A percentile compares a stretch with the other conserved stretches of the same genome.
Conservation (phyloP, 64 coral and sea anemone species). For the Montipora sp. region DNA sequence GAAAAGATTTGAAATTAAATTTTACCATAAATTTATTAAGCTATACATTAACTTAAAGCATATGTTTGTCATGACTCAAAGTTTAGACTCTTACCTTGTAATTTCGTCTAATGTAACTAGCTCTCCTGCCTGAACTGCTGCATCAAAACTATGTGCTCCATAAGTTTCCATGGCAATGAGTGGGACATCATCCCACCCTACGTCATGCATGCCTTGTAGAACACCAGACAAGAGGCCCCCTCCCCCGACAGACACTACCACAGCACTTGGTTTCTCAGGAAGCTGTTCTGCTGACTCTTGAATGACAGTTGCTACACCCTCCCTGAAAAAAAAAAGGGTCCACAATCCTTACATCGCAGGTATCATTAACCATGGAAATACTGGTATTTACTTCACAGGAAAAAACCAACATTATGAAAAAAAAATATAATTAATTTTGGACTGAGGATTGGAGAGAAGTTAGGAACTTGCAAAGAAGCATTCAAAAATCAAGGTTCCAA, state of each 20-base stretch:
- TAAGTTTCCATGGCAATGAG: constrained; percentile 98
- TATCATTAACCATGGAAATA: too few relatives aligned
- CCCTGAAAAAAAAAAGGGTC: constrained; percentile 37
- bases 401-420: too few relatives aligned
- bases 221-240: constrained; percentile 94
- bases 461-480: not conserved
- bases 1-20: too few relatives aligned
- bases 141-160: constrained; percentile 83
- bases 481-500: not conserved
- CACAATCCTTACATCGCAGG: not conserved
- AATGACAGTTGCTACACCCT: constrained; percentile 82
- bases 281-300: constrained; percentile 78
- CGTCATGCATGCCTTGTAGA: constrained; percentile 81
- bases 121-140: constrained; percentile 74
- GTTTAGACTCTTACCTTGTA: constrained; percentile 62
- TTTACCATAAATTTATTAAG: not conserved
- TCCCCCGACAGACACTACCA: constrained; percentile 89
- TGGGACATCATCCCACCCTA: constrained; percentile 95
- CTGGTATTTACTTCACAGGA: too few relatives aligned
- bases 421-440: too few relatives aligned
- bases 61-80: too few relatives aligned
- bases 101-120: constrained; percentile 79
- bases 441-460: not conserved
- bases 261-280: constrained; percentile 73
- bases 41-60: too few relatives aligned